Base-by-base conservation (phyloP, 1,140 invertebrate genomes). In the Teleogryllus occipitalis region DNA sequence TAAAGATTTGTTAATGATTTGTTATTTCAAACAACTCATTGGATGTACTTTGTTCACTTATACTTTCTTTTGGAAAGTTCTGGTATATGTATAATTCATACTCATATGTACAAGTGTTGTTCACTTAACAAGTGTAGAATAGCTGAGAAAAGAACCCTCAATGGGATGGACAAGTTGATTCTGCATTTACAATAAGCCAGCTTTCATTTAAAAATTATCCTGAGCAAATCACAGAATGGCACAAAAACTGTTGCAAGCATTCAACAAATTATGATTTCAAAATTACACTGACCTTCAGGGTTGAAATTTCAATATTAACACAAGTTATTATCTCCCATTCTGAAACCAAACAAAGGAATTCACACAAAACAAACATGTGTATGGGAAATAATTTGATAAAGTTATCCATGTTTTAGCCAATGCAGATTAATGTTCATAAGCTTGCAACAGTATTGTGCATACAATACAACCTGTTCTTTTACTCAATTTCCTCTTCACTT, bases 401-500 rank as follows among this genome's bases (percentile, higher is more conserved):
- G 27, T 39, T 39, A 39, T 39, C 5, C 27, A 5, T 39, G 27
- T 39, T 39, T 5, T 5, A 39, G 27, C 27, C 27, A 39, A 39
- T 39, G 27, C 27, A 39, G 1, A 2, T 39, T 39, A 39, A 39
- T 39, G 27, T 65, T 65, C 54, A 65, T 65, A 65, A 65, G 7
- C 54, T 18, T 65, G 54, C 54, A 65, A 65, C 54, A 65, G 54
- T 18, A 14, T 7, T 65, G 54, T 65, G 54, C 54, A 65, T 18
- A 3, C 18, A 14, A 7, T 14, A 65, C 18, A 65, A 65, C 54
- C 3, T 65, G 18, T 14, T 65, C 54, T 65, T 65, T 65, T 65
- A 39, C 27, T 39, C 18, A 14, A 65, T 65, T 65, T 65, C 27
- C 18, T 65, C 54, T 65, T 80, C 27, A 82, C 76, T 93, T 93